phyloP scores from a whole-genome alignment of 2,888 invertebrate species.

The Apantesis nais region DNA sequence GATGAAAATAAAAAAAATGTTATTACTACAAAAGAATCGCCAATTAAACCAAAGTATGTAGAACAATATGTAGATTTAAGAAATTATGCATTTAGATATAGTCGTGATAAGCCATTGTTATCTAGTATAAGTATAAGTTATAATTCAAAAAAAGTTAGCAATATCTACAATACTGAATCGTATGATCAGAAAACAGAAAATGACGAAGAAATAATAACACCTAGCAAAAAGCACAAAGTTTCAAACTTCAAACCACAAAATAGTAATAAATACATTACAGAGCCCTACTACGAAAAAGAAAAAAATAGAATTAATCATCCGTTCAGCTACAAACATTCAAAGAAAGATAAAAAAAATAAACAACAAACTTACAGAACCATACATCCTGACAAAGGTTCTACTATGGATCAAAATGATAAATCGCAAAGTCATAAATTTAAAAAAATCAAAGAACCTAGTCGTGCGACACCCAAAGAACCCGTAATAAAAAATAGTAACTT shows the following conservation, averaged over 20 bases:
- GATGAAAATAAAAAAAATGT: neutral
- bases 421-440: neutral
- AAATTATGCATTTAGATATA: neutral
- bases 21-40: neutral
- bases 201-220: neutral
- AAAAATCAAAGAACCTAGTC: neutral
- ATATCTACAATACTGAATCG: neutral
- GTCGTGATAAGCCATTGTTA: neutral
- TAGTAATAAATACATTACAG: neutral
- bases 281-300: conserved; percentile 1
- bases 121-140: neutral
- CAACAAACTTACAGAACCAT: neutral
- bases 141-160: neutral
- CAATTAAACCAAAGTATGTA: neutral
- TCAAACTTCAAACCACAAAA: neutral
- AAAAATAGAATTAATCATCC: neutral
- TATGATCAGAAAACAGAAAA: neutral
- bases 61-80: conserved; percentile 7
- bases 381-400: neutral
- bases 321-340: neutral
- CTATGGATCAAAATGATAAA: neutral
- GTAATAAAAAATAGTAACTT: neutral
- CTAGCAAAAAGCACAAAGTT: neutral
- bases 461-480: conserved; percentile 2
- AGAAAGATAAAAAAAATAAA: neutral